Evolutionary conservation across 37 sponge, comb jelly and placozoan species (phyloP), one percentile per base, ranked within the genome.

Genomic region (Cliona cf. orientalis): DNA sequence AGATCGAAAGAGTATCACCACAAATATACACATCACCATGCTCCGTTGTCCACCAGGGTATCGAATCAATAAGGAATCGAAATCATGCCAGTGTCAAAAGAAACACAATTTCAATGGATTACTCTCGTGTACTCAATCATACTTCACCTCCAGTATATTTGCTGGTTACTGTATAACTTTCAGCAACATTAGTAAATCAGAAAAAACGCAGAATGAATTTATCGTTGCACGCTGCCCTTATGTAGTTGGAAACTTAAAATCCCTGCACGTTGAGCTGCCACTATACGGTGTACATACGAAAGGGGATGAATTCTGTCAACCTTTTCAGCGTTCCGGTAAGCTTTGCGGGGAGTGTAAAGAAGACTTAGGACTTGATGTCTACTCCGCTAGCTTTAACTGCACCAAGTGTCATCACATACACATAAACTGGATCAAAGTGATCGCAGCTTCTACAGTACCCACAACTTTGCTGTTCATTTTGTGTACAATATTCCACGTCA

Each of bases 21-120:
- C 42, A 25, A 57, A 11, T 40, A 43, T 80, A 19, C 23, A 70
- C 32, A 22, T 69, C 31, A 53, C 57, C 31, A 6, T 80, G 2
- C 26, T 23, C 26, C 55, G 36, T 9, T 80, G 80, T 38, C 80
- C 80, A 69, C 70, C 58, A 31, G 80, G 79, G 5, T 65, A 21
- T 26, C 19, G 23, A 12, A 5, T 23, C 2, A 11, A 41, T 41
- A 12, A 19, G 9, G 5, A 61, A 6, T 61, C 6, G 11, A 2
- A n/a, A n/a, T 6, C 1, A 41, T 69, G 70, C 22, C 41, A 39
- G 43, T 69, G 70, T 36, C 21, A 37, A 23, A 23, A 23, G 19
- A 25, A 41, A 7, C 37, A 5, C 21, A n/a, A n/a, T n/a, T n/a
- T n/a, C n/a, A n/a, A n/a, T n/a, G n/a, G n/a, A n/a, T n/a, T n/a